A percentile compares a stretch with the other conserved stretches of the same genome.
phyloP scores from a whole-genome alignment of 2,888 invertebrate genomes.

The Stratiomys singularior region DNA sequence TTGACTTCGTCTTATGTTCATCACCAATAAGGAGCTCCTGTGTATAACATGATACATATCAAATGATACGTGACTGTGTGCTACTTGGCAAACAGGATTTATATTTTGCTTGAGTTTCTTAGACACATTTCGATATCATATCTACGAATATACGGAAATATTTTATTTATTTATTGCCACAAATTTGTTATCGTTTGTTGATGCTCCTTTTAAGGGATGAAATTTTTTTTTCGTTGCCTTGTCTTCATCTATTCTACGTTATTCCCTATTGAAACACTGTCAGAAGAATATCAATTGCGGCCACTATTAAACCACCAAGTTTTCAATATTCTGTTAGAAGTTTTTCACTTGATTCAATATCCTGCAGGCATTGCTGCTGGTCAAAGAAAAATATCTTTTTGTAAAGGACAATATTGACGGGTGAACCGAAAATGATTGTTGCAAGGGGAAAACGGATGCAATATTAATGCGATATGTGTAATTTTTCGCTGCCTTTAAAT shows the following conservation, averaged over 20 bases:
- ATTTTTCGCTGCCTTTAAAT: too few species aligned
- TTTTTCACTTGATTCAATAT: conserved; percentile 23
- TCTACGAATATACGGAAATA: conserved; percentile 48
- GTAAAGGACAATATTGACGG: not conserved
- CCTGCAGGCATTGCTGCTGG: conserved; percentile 37
- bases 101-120: conserved; percentile 51
- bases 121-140: conserved; percentile 52
- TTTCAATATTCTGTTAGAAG: conserved; percentile 40
- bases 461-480: too few species aligned
- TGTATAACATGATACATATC: conserved; percentile 38
- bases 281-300: conserved; percentile 14
- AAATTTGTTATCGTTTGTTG: conserved; percentile 50
- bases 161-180: conserved; percentile 53
- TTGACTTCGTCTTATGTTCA: conserved; percentile 3
- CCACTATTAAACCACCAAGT: conserved; percentile 4
- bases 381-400: conserved; percentile 40
- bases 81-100: conserved; percentile 45
- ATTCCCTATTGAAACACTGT: too few species aligned
- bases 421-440: not conserved
- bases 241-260: not conserved
- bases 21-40: conserved; percentile 29
- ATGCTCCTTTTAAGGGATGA: conserved; percentile 31
- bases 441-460: not conserved
- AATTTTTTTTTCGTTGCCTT: not conserved
- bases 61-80: conserved; percentile 38